Base-by-base conservation (phyloP, 2,888 invertebrate species). In the Apodemia hepburni region DNA sequence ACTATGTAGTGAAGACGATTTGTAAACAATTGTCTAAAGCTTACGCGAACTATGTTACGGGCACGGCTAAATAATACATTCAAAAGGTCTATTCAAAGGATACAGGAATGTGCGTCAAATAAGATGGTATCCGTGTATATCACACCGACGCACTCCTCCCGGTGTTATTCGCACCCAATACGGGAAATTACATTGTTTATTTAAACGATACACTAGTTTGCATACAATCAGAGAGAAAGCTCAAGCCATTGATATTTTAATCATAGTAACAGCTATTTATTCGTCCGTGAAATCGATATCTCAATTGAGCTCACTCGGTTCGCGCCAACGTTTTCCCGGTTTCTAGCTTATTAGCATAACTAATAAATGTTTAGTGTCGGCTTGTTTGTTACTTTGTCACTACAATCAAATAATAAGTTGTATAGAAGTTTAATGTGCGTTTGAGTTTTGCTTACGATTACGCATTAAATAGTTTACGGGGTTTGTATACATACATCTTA, bases 211-310 rank as follows among this genome's bases (percentile, higher is more conserved):
- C 74, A 75, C 75, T 81, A 79, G 80, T 90, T 89, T 84, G 90
- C 87, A 87, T 89, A 89, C 89, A 90, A 90, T 87, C 83, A 82
- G 69, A 75, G 87, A 78, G 88, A 90, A 90, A 90, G 88, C 73
- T 61, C 69, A 70, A 70, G 71, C 77, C 77, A 82, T 82, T 85
- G 87, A 87, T 87, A 87, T 85, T 88, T 85, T 89, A 89, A 89
- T 89, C 84, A 78, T 66, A 70, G 70, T 74, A 75, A 73, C 72
- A 65, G 71, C 75, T 72, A 77, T 77, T 82, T 83, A 81, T 82
- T 77, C 77, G 73, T 71, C 78, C 79, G 80, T 79, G 82, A 82
- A 85, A 86, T 81, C 83, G 80, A 84, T 82, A 81, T 80, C 75
- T 73, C 72, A 71, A 74, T 75, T 68, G 69, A 63, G 64, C 62